Evolutionary conservation across 2,113 vertebrate genomes (phyloP).

Genomic region (Tyrannus savana): DNA sequence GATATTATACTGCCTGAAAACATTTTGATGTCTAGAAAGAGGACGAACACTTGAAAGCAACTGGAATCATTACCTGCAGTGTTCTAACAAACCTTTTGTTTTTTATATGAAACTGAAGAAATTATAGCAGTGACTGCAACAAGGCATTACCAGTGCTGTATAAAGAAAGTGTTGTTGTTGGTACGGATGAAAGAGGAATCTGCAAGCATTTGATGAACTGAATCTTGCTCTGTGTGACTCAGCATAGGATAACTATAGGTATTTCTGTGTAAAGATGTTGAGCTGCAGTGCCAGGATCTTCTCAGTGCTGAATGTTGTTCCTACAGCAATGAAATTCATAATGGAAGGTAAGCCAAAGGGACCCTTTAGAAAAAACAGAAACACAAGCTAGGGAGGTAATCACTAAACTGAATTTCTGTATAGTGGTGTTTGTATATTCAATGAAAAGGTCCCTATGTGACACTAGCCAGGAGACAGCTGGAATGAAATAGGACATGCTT

Average conservation of each 20-base stretch:
- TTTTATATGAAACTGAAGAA: neutral
- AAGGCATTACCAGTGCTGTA: neutral
- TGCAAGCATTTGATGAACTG: neutral
- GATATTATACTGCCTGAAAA: neutral
- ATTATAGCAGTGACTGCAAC: neutral
- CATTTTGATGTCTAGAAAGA: neutral
- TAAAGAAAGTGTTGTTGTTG: neutral
- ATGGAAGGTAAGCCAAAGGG: neutral
- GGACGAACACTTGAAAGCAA: neutral
- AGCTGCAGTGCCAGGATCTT: neutral
- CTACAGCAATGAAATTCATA: neutral
- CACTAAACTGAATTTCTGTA: neutral
- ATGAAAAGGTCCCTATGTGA: neutral
- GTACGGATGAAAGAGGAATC: neutral
- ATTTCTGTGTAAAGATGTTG: neutral
- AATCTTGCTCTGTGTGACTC: neutral
- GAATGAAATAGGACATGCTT: neutral
- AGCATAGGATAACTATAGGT: neutral
- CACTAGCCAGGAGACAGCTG: neutral
- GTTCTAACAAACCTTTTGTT: neutral
- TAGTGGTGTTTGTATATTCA: neutral
- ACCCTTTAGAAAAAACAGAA: neutral
- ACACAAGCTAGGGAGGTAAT: neutral
- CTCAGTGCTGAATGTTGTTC: neutral
- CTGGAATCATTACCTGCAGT: neutral